Evolutionary conservation across 2,797 vertebrate genomes (phyloP), one percentile per base, ranked within the genome.

Genomic region (Distichodus sexfasciatus): DNA sequence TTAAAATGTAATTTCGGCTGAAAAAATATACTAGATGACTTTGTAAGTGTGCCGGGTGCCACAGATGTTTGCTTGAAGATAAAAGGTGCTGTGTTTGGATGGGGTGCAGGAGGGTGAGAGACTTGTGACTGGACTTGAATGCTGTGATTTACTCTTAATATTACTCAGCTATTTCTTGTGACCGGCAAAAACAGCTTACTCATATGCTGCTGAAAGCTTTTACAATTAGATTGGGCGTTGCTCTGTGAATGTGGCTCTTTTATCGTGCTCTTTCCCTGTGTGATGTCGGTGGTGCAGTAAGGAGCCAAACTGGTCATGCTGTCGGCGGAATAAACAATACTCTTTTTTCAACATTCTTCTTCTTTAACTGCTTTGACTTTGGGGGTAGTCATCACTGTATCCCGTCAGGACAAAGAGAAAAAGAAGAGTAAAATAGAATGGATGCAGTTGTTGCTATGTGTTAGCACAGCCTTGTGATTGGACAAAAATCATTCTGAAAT

Each of bases 251-350:
- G 40, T 21, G 17, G 48, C 46, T 75, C 54, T 70, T 61, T 69
- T 65, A 60, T 57, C 14, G n/a, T n/a, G n/a, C n/a, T n/a, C n/a
- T n/a, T n/a, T n/a, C n/a, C n/a, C n/a, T n/a, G n/a, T n/a, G n/a
- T n/a, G n/a, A n/a, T n/a, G n/a, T n/a, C 14, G 19, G n/a, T 26
- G 53, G 70, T 81, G 67, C 81, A 85, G 82, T 85, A 75, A 58
- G 75, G 72, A 81, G 81, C 86, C 89, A 81, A 78, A 79, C 79
- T 23, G 80, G 82, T 91, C 91, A 85, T 75, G 76, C 88, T 86
- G 33, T 33, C 35, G 26, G 55, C 5, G 21, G 41, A 23, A 79
- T 78, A 88, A 87, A 88, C 86, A 89, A 86, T 83, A 85, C 85
- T 89, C 84, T 83, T 81, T 79, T 82, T 57, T 82, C 78, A 84